Conservation (phyloP, 2,113 vertebrate genomes). For the Coryphaenoides rupestris region DNA sequence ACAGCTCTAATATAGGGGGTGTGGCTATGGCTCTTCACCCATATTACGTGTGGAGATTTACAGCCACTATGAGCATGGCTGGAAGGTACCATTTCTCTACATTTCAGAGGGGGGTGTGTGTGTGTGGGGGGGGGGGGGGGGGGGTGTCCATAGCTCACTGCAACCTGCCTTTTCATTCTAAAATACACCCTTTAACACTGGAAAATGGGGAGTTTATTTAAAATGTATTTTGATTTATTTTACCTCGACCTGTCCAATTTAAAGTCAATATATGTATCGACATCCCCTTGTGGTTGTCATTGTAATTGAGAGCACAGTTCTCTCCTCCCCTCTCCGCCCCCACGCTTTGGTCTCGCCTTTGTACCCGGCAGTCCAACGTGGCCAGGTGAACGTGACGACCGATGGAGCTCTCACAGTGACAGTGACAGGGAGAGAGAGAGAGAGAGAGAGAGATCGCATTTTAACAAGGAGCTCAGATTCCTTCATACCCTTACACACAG, state of each 20-base stretch:
- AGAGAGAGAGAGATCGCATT: constrained; percentile 65
- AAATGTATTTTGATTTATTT: too few relatives aligned
- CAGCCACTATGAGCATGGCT: background rate
- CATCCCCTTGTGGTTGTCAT: background rate
- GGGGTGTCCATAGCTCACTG: too few relatives aligned
- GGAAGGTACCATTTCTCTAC: constrained; percentile 62
- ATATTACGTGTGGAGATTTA: constrained; percentile 27
- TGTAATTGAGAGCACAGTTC: background rate
- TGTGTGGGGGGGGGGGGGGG: too few relatives aligned
- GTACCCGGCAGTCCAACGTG: constrained; percentile 62
- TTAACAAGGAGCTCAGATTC: constrained; percentile 52
- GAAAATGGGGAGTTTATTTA: too few relatives aligned
- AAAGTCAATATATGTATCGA: background rate
- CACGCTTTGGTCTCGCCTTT: constrained; percentile 18
- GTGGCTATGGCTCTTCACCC: constrained; percentile 53
- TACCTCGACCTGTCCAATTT: too few relatives aligned
- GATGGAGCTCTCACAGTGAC: constrained; percentile 46
- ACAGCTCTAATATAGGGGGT: constrained; percentile 35
- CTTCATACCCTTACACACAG: constrained; percentile 7
- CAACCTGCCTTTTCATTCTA: constrained; percentile 22
- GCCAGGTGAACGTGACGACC: constrained; percentile 73
- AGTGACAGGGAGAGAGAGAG: too few relatives aligned
- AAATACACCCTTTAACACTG: too few relatives aligned
- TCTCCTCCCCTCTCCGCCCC: constrained; percentile 25
- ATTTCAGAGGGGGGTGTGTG: constrained; percentile 46